These are phyloP conservation scores for Ennomos quercinarius DNA, from an alignment of 2,888 invertebrate species.

Conservation along the genomic window DNA sequence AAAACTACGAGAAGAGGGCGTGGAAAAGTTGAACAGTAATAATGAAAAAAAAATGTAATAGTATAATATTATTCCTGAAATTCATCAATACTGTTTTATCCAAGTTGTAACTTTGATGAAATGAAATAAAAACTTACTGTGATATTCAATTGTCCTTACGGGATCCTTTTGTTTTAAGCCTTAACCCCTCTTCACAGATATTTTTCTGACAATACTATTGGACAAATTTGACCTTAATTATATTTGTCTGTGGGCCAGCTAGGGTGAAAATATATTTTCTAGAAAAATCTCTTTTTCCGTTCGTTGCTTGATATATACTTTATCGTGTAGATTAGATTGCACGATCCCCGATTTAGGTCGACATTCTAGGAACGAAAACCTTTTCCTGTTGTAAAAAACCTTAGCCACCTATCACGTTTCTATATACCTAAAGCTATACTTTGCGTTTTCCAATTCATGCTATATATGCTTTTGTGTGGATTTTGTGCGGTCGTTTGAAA, in stretches of 20 bases:
- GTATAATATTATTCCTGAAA: too few species aligned
- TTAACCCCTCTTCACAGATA: constrained; percentile 23
- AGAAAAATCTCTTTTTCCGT: constrained; percentile 46
- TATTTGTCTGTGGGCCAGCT: constrained; percentile 53
- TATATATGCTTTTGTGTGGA: too few species aligned
- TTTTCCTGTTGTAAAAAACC: constrained; percentile 32
- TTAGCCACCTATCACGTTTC: neutral
- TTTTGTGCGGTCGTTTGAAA: too few species aligned
- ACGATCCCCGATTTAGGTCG: constrained; percentile 44
- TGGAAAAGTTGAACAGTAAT: too few species aligned
- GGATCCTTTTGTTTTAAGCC: constrained; percentile 12
- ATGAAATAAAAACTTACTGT: too few species aligned
- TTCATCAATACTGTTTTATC: too few species aligned
- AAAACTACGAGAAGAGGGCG: neutral
- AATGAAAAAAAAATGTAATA: too few species aligned
- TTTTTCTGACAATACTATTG: constrained; percentile 47
- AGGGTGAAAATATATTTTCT: constrained; percentile 54
- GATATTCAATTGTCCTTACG: constrained; percentile 3
- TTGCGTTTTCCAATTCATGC: too few species aligned
- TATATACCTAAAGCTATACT: too few species aligned
- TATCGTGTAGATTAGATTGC: constrained; percentile 49
- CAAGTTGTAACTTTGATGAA: too few species aligned
- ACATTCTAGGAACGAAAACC: constrained; percentile 34
- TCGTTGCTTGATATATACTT: constrained; percentile 50
- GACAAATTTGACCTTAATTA: constrained; percentile 58